Base-by-base conservation (phyloP, 2,797 vertebrate species). In the Phylloscopus collybita region DNA sequence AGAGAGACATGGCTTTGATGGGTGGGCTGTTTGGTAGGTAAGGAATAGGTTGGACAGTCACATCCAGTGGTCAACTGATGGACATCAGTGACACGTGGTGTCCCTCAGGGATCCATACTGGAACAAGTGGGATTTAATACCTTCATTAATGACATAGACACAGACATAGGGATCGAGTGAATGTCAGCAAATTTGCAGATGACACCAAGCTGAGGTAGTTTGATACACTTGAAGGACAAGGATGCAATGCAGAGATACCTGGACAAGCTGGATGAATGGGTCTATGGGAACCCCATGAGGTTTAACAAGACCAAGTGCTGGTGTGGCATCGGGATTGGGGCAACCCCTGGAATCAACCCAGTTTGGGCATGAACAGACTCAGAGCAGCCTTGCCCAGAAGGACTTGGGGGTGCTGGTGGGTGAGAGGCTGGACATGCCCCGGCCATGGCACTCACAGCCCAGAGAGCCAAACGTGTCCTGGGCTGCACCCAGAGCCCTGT, bases 321-420 rank as follows among this genome's bases (percentile, higher is more conserved):
- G 10, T 42, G 30, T 10, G 54, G 4, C 8, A 13, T 1, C 18
- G 32, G 26, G 6, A 2, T 10, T 2, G 4, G 61, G 4, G 0
- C 29, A 66, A 5, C 4, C 6, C 11, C 13, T 0, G 1, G 1
- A 1, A 22, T 6, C 29, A 73, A 1, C 21, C 0, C 11, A 22
- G 26, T 1, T 1, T 80, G 44, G 26, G 36, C 0, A 50, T n/a
- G 32, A 50, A 5, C 22, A 59, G 38, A 6, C 5, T 7, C 1
- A 65, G 66, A n/a, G 13, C 36, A 79, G 18, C 36, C 42, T 32
- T 36, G 50, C 15, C 27, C 10, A 27, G 22, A 23, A 72, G 32
- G 44, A 3, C 44, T 14, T 23, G 27, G 32, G 2, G 7, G 22
- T 79, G 30, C 57, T 79, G 42, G 2, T 16, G 44, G 27, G 22